Base-by-base conservation (phyloP, 2,888 invertebrate species). In the Strigamia crassipes region DNA sequence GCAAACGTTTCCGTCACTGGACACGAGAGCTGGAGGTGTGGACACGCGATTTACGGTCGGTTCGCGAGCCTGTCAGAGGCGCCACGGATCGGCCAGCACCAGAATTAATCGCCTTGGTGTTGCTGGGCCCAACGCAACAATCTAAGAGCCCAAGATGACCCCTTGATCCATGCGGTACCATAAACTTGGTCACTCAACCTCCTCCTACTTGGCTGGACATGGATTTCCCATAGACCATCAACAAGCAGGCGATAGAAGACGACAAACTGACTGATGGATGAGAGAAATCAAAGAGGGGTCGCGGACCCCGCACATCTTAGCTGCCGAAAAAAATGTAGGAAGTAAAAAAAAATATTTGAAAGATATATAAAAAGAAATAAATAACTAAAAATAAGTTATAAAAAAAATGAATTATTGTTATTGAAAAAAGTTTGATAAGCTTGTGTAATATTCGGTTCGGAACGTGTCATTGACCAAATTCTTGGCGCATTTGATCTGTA, bases 101-200 rank as follows among this genome's bases (percentile, higher is more conserved):
- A 56, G 56, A 56, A 56, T 56, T 56, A 56, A 56, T 56, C 56
- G 56, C 56, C 56, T 56, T 21, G 56, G 56, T 56, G 56, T 79
- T 79, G 79, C 79, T 38, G 38, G 38, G 23, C 79, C 79, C 79
- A 79, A 79, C 79, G 41, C 80, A 80, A 80, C 80, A 80, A 80
- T 80, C 80, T 80, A 80, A 80, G 80, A 80, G 80, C 80, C 51
- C 61, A 31, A 56, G 80, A 80, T 80, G 80, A 80, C 80, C 80
- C 80, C 56, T 80, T 80, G 80, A 80, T 80, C 80, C 80, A 80
- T 27, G 56, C 80, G 51, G 51, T 21, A 46, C 80, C 80, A 80
- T 80, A 80, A 80, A 80, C 80, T 80, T 46, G 27, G 80, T 56
- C 56, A 56, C 56, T 56, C 56, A 56, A 56, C 56, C 56, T 56